A percentile compares a stretch with the other conserved stretches of the same genome.
Conservation (phyloP, 2,888 invertebrate genomes). For the Leptura quadrifasciata region DNA sequence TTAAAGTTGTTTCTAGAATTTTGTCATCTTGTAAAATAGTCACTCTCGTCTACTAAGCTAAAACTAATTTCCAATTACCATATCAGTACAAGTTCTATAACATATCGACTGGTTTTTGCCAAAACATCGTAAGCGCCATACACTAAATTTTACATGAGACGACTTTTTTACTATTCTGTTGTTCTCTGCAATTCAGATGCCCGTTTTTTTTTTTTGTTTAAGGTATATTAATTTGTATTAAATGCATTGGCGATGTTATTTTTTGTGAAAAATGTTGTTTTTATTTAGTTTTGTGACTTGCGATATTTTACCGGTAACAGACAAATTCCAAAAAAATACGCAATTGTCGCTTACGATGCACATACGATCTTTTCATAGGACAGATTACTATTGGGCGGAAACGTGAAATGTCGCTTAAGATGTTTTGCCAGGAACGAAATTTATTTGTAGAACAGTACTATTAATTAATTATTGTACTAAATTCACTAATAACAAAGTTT, state of each 20-base stretch:
- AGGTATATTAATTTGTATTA: background rate
- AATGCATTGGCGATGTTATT: background rate
- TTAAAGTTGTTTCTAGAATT: too few species aligned
- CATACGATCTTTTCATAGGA: background rate
- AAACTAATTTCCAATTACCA: too few species aligned
- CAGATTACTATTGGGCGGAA: background rate
- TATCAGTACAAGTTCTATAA: too few species aligned
- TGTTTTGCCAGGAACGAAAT: background rate
- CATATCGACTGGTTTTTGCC: background rate
- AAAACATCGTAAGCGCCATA: background rate
- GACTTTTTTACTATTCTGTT: background rate
- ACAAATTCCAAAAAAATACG: background rate
- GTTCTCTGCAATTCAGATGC: background rate
- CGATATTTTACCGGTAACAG: background rate
- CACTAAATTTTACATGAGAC: constrained; percentile 1
- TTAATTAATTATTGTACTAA: too few species aligned
- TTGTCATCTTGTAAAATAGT: too few species aligned
- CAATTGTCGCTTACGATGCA: constrained; percentile 9
- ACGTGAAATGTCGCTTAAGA: background rate
- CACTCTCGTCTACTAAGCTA: too few species aligned
- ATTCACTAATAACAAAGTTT: too few species aligned
- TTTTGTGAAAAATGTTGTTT: background rate
- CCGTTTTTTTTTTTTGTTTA: background rate
- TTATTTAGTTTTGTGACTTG: background rate
- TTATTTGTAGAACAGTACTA: background rate